Evolutionary conservation across 2,113 vertebrate species (phyloP).

Genomic region (Meles meles): DNA sequence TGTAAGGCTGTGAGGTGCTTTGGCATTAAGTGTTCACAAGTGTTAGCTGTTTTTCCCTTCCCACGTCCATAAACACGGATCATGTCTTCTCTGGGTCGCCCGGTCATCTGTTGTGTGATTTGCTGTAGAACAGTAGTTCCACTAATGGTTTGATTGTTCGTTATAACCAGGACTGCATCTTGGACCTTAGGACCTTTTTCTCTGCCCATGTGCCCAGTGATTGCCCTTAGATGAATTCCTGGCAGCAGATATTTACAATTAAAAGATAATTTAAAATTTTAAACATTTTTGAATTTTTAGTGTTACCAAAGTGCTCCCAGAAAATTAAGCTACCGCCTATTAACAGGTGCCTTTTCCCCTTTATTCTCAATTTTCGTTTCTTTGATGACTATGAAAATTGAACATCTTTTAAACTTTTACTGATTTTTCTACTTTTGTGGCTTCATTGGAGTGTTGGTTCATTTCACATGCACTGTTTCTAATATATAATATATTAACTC

Average conservation of each 20-base stretch:
- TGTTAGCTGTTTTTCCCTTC: not conserved
- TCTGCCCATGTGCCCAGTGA: not conserved
- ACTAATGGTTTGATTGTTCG: accelerated
- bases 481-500: not conserved
- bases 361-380: not conserved
- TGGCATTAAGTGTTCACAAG: not conserved
- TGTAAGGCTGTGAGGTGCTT: not conserved
- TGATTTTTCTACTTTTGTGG: not conserved
- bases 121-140: not conserved
- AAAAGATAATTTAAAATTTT: not conserved
- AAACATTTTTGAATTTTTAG: not conserved
- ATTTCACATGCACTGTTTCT: not conserved
- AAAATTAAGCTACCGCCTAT: not conserved
- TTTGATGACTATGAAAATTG: not conserved
- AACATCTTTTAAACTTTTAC: not conserved
- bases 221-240: not conserved
- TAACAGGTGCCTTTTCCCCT: not conserved
- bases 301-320: not conserved
- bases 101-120: not conserved
- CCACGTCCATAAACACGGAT: accelerated
- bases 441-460: not conserved
- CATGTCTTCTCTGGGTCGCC: not conserved
- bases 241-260: not conserved
- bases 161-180: not conserved
- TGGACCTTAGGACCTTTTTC: not conserved